Percentiles rank a stretch among this genome's conserved stretches.
Conservation (phyloP, 1,140 invertebrate genomes). For the Teleogryllus occipitalis region DNA sequence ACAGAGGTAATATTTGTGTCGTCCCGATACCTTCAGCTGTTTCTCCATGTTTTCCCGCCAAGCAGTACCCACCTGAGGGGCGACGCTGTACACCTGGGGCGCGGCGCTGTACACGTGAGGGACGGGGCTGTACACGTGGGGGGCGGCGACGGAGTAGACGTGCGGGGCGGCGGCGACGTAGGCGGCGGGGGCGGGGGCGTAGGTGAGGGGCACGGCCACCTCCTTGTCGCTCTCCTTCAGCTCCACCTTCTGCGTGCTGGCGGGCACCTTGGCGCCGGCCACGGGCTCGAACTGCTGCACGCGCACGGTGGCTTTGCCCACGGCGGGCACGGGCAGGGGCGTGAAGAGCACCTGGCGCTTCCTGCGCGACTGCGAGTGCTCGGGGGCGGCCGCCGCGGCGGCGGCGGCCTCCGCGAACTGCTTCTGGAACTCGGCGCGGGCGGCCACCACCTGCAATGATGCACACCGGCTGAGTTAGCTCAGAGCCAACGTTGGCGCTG, state of each 20-base stretch:
- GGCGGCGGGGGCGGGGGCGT: not conserved
- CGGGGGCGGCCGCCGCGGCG: slow-evolving; percentile 22
- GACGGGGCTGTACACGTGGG: not conserved
- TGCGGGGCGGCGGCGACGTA: not conserved
- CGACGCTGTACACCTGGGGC: too few species aligned
- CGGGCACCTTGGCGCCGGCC: slow-evolving; percentile 19
- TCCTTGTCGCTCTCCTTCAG: slow-evolving; percentile 21
- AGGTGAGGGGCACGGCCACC: slow-evolving; percentile 11
- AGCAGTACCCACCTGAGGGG: too few species aligned
- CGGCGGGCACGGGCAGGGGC: not conserved
- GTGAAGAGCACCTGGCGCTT: slow-evolving; percentile 6
- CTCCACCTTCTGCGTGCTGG: slow-evolving; percentile 22
- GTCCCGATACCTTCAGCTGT: too few species aligned
- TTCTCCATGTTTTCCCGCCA: too few species aligned
- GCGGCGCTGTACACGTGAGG: too few species aligned
- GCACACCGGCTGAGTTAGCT: too few species aligned
- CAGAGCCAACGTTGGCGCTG: too few species aligned
- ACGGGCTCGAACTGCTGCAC: slow-evolving; percentile 20
- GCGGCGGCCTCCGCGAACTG: slow-evolving; percentile 21
- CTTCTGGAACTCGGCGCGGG: slow-evolving; percentile 23
- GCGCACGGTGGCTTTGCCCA: slow-evolving; percentile 16
- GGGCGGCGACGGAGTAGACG: slow-evolving; percentile 8
- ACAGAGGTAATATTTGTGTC: too few species aligned
- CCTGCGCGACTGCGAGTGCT: not conserved
- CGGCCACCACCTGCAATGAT: slow-evolving; percentile 21